These are phyloP conservation scores for Xiphorhynchus erythropygius DNA, from an alignment of 2,797 vertebrate species.

Conservation along the genomic window DNA sequence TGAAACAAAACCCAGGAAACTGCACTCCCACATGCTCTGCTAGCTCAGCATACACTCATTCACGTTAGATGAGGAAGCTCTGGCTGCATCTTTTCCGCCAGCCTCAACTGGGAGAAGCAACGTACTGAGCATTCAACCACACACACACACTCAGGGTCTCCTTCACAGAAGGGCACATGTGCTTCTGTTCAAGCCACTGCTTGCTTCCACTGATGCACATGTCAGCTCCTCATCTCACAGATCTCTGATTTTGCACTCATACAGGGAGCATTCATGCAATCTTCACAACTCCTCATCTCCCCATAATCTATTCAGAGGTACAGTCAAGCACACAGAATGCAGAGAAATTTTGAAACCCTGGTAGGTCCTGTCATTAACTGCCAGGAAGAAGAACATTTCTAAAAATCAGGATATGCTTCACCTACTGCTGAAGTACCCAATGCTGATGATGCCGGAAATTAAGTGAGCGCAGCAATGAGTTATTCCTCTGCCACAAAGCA, in stretches of 20 bases:
- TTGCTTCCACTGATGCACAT: fast-evolving
- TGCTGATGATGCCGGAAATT: not conserved
- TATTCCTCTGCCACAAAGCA: not conserved
- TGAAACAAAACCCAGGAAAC: not conserved
- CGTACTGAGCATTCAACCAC: fast-evolving
- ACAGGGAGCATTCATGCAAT: not conserved
- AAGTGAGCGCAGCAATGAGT: not conserved
- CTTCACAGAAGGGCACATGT: fast-evolving
- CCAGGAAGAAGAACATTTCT: not conserved
- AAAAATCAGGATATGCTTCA: not conserved
- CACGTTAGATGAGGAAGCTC: not conserved
- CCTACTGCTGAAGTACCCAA: not conserved
- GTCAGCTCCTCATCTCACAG: not conserved
- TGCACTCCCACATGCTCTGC: not conserved
- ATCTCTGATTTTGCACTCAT: not conserved
- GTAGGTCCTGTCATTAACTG: not conserved
- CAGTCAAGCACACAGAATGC: not conserved
- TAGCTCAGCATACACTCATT: fast-evolving
- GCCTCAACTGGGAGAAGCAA: not conserved
- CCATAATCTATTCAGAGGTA: not conserved
- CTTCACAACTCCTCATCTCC: not conserved
- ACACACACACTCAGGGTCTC: not conserved
- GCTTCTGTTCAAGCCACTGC: not conserved
- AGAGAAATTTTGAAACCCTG: not conserved
- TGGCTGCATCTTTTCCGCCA: not conserved